Conservation (phyloP, 2,888 invertebrate genomes). For the Pammene aurita region DNA sequence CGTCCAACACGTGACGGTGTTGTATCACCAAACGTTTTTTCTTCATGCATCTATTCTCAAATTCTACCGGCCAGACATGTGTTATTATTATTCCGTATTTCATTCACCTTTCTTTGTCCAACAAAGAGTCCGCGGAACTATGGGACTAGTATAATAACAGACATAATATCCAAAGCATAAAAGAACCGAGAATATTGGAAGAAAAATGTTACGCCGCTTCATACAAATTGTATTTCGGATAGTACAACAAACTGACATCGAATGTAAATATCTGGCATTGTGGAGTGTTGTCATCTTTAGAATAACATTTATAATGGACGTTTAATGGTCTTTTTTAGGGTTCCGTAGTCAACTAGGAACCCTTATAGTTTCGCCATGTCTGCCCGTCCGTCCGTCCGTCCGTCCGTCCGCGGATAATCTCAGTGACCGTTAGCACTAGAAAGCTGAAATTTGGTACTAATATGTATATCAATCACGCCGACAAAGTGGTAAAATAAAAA, state of each 20-base stretch:
- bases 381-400: too few relatives aligned
- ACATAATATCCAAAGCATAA: slow-evolving; percentile 75
- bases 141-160: slow-evolving; percentile 70
- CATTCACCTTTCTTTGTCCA: slow-evolving; percentile 77
- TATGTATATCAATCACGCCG: too few relatives aligned
- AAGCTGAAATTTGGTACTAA: too few relatives aligned
- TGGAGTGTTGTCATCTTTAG: slow-evolving; percentile 75
- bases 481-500: too few relatives aligned
- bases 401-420: too few relatives aligned
- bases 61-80: slow-evolving; percentile 72
- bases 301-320: slow-evolving; percentile 76
- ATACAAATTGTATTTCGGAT: slow-evolving; percentile 77
- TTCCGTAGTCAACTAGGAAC: too few relatives aligned
- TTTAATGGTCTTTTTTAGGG: slow-evolving; percentile 74
- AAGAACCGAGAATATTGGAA: slow-evolving; percentile 70
- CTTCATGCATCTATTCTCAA: slow-evolving; percentile 59
- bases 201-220: slow-evolving; percentile 76
- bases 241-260: slow-evolving; percentile 83
- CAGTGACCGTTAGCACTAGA: too few relatives aligned
- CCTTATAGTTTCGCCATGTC: too few relatives aligned
- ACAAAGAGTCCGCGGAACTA: slow-evolving; percentile 76
- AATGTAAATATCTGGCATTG: slow-evolving; percentile 80
- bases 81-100: slow-evolving; percentile 76
- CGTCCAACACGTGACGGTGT: slow-evolving; percentile 74
- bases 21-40: slow-evolving; percentile 69